A percentile compares a stretch with the other conserved stretches of the same genome.
Conservation (phyloP, 1,140 invertebrate species). For the Calliopsis andreniformis region DNA sequence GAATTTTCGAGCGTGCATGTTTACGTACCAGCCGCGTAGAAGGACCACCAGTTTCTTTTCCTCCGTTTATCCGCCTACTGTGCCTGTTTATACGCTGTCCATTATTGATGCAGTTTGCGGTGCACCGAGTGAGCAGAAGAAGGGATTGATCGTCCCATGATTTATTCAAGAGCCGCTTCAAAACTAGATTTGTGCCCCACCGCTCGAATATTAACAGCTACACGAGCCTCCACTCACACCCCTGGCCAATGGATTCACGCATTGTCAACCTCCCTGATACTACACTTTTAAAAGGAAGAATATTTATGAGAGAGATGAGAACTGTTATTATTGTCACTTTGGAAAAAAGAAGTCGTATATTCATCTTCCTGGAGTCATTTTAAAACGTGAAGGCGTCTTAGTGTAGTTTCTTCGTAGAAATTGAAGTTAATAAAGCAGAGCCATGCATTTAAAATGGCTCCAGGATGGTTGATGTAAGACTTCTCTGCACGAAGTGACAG, state of each 20-base stretch:
- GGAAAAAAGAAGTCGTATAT: too few relatives aligned
- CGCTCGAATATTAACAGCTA: constrained; percentile 35
- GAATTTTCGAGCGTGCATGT: constrained; percentile 39
- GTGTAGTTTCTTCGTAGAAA: too few relatives aligned
- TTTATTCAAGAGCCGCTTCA: constrained; percentile 44
- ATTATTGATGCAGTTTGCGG: constrained; percentile 48
- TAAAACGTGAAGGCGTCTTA: too few relatives aligned
- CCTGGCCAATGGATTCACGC: too few relatives aligned
- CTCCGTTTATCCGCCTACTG: constrained; percentile 31
- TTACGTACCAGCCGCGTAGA: constrained; percentile 23
- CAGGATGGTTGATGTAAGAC: not conserved
- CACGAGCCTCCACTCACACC: not conserved
- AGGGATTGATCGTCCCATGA: constrained; percentile 45
- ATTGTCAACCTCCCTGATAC: too few relatives aligned
- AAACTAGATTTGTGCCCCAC: constrained; percentile 44
- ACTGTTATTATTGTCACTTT: too few relatives aligned
- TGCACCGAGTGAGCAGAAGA: constrained; percentile 14
- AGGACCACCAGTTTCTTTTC: constrained; percentile 23
- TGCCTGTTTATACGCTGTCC: constrained; percentile 43
- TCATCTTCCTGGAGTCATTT: too few relatives aligned
- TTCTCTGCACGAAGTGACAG: not conserved
- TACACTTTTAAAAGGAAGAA: too few relatives aligned
- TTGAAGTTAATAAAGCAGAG: too few relatives aligned
- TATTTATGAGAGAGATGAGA: too few relatives aligned
- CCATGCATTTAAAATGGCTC: too few relatives aligned